These are phyloP conservation scores for Lacerta bilineata DNA, from an alignment of 2,797 vertebrate species.

Conservation along the genomic window DNA sequence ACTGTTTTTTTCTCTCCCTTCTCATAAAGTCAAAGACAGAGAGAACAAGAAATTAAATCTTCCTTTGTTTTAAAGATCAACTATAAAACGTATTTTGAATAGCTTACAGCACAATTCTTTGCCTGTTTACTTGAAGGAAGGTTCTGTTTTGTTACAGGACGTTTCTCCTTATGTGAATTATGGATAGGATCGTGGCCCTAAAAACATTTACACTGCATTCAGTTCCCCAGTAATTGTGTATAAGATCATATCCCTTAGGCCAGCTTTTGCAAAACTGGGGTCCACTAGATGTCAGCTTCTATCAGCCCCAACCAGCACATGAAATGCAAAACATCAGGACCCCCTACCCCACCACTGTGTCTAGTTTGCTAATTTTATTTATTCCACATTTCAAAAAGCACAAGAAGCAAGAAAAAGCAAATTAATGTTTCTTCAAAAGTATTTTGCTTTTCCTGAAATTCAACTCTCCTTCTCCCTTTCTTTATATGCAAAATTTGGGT, in stretches of 20 bases:
- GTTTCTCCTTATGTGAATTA: background rate
- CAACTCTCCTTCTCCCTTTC: background rate
- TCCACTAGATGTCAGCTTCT: no score
- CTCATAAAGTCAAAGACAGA: background rate
- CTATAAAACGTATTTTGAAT: background rate
- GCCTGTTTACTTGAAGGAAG: background rate
- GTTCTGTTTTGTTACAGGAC: background rate
- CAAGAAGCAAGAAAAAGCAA: background rate
- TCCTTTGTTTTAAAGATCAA: slow-evolving; percentile 33
- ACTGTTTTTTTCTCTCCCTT: slow-evolving; percentile 18
- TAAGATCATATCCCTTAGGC: no score
- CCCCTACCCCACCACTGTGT: no score
- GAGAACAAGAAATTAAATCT: background rate
- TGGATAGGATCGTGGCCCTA: background rate
- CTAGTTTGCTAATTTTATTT: background rate
- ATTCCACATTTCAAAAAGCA: background rate
- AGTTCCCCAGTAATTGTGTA: no score
- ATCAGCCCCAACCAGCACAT: no score
- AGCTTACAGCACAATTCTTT: background rate
- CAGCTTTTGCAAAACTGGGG: no score
- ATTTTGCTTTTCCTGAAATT: background rate
- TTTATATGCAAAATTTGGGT: background rate
- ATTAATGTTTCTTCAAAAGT: background rate
- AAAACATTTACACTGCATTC: background rate
- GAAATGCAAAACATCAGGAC: no score